Base-by-base conservation (phyloP, 2,113 vertebrate species). In the Ceuthmochares aereus region DNA sequence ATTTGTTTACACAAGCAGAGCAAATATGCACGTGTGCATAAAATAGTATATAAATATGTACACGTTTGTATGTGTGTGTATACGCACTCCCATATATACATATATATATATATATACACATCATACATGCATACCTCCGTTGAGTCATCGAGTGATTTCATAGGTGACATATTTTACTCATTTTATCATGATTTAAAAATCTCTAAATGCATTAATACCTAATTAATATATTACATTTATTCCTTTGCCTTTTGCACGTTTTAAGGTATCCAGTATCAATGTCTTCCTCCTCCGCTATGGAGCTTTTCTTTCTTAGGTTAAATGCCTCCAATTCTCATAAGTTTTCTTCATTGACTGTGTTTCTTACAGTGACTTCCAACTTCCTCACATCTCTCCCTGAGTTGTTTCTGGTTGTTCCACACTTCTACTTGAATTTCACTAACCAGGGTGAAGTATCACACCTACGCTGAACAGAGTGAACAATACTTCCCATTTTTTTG, bases 151-250 rank as follows among this genome's bases (percentile, higher is more conserved):
- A 2, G 12, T 60, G 10, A 30, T 29, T 4, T 55, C 14, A 66
- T 14, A n/a, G 16, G 12, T 37, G 25, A 84, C 81, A 12, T 49
- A 26, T 47, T 84, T 68, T 34, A 42, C 7, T 34, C 12, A 1
- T n/a, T 88, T 88, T 59, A 45, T 36, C 7, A 42, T 75, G 15
- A 52, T 67, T 70, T 51, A 18, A 66, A 49, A 56, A 73, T 20
- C 0, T 17, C 6, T 59, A 30, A 56, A 37, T 12, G 0, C 7
- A 25, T 51, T 51, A 43, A 2, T 4, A 25, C 3, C 72, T 67
- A 54, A 30, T 47, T 42, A 62, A 29, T 43, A 34, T 18, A 20
- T 34, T 64, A 22, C 3, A 2, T 22, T 68, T 69, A 1, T 42
- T 69, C 3, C 12, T 54, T 73, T 62, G 22, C 2, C 4, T 51